Base-by-base conservation (phyloP, 1,140 invertebrate species). In the Plodia interpunctella region DNA sequence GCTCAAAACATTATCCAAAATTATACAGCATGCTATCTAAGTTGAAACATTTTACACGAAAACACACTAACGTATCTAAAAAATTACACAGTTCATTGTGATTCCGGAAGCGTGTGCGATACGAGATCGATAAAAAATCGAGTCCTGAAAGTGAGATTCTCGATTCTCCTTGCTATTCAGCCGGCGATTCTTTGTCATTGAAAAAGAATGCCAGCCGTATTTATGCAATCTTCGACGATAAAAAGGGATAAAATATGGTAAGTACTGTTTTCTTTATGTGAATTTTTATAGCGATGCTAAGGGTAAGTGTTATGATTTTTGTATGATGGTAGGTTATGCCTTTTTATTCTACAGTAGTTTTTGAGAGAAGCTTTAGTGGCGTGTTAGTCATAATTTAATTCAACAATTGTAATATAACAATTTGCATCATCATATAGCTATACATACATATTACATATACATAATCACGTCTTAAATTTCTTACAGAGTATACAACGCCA, bases 91-190 rank as follows among this genome's bases (percentile, higher is more conserved):
- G 30, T 66, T 66, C 59, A 73, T 76, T 73, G 68, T 57, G 60
- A 76, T 76, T 76, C 73, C 13, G 28, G 56, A 20, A 20, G 55
- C 68, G 73, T 66, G 56, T 55, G 56, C 61, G 70, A 73, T 76
- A 73, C 70, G 66, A 70, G 68, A 76, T 76, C 73, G 73, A 76
- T 76, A 76, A 73, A 63, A 66, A 65, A 72, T 70, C 67, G 70
- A 69, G 66, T 38, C 59, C 62, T 64, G 62, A 67, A 74, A 74
- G 72, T 67, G 65, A 74, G 68, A 74, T 72, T 70, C 72, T 63
- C 66, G 68, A 74, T 72, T 70, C 72, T 63, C 66, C 60, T 73
- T 72, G 57, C 64, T 70, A 76, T 76, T 76, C 73, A 70, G 62
- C 51, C 55, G 60, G 68, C 73, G 73, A 57, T 63, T 64, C 66